Evolutionary conservation across 92 coral and sea anemone species (phyloP).

Genomic region (Ricordea florida): DNA sequence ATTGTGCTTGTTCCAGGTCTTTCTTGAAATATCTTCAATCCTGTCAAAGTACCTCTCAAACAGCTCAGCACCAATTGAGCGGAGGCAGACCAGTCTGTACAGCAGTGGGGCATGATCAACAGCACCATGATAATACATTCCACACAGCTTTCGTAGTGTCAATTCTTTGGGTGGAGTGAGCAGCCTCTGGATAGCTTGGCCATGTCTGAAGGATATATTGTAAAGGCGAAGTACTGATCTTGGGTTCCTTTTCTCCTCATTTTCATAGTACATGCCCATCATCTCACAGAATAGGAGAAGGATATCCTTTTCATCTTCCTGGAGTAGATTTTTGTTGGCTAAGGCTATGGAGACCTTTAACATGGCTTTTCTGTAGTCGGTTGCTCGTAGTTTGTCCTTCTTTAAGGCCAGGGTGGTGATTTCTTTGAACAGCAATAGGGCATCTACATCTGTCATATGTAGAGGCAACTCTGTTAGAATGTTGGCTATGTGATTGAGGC

Average conservation of each 20-base stretch:
- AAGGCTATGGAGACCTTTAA: constrained; percentile 1
- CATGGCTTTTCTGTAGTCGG: constrained; percentile 32
- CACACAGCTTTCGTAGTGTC: constrained; percentile 21
- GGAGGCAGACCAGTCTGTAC: no score
- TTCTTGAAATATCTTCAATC: no score
- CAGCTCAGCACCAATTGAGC: no score
- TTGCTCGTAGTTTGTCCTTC: constrained; percentile 31
- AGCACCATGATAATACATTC: no score
- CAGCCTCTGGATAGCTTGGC: not conserved
- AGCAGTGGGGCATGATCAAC: no score
- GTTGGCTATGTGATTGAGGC: not conserved
- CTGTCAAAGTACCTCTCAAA: no score
- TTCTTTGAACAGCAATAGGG: constrained; percentile 20
- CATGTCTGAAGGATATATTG: no score
- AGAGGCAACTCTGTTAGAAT: constrained; percentile 8
- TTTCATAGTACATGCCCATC: constrained; percentile 24
- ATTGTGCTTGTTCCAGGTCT: no score
- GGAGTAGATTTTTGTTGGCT: not conserved
- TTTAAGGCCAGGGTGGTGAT: constrained; percentile 14
- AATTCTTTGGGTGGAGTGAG: constrained; percentile 34
- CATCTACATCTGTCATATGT: constrained; percentile 11
- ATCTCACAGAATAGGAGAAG: no score
- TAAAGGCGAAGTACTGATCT: constrained; percentile 13
- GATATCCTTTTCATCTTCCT: not conserved
- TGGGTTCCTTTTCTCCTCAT: constrained; percentile 18